Percentiles rank a stretch among this genome's conserved stretches.
Evolutionary conservation across 30 jellyfish, hydroid and myxozoan genomes (phyloP).

Genomic region (Cassiopea andromeda): DNA sequence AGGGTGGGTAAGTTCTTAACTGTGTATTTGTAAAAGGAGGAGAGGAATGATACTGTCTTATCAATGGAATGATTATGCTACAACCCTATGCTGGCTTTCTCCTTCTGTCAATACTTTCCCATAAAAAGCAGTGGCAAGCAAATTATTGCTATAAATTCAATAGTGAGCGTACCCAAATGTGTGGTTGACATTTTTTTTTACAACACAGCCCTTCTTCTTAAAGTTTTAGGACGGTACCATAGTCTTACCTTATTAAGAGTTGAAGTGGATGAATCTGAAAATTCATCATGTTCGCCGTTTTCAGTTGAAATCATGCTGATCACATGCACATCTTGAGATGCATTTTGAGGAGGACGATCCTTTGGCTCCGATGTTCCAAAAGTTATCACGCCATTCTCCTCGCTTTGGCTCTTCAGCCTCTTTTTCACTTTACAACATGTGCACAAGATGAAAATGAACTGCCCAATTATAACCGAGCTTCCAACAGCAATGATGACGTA

Average conservation of each 20-base stretch:
- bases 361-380: background rate
- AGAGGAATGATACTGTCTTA: too few species aligned
- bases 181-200: too few species aligned
- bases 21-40: too few species aligned
- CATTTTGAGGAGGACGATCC: constrained; percentile 21
- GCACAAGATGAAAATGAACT: constrained; percentile 36
- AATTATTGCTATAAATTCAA: too few species aligned
- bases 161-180: too few species aligned
- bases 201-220: too few species aligned
- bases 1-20: too few species aligned
- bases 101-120: too few species aligned
- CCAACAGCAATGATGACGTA: constrained; percentile 22
- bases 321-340: constrained; percentile 49
- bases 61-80: too few species aligned
- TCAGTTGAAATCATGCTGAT: constrained; percentile 52
- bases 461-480: constrained; percentile 28
- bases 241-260: constrained; percentile 30
- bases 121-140: too few species aligned
- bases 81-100: too few species aligned
- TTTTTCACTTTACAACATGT: constrained; percentile 4
- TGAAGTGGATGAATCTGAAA: constrained; percentile 33
- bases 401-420: background rate
- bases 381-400: background rate
- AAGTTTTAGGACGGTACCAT: background rate
- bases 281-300: constrained; percentile 24